Evolutionary conservation across 2,888 invertebrate genomes (phyloP).

Genomic region (Ligdia adustata): DNA sequence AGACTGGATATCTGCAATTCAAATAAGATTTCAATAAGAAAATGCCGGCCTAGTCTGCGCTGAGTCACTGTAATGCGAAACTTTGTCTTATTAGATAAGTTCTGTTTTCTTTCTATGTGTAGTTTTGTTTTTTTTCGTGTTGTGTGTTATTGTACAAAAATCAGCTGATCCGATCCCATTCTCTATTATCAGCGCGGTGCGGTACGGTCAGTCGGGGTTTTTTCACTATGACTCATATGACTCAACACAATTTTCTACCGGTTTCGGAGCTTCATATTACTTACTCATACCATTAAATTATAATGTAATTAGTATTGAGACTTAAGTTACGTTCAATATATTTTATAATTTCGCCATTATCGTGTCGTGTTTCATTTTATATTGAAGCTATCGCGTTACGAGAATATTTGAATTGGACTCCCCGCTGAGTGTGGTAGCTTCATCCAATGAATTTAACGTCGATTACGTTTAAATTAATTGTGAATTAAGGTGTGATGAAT

Average conservation of each 20-base stretch:
- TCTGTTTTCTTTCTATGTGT: slow-evolving; percentile 19
- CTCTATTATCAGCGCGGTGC: slow-evolving; percentile 13
- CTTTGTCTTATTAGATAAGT: slow-evolving; percentile 21
- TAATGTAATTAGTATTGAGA: slow-evolving; percentile 8
- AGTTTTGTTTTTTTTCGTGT: slow-evolving; percentile 18
- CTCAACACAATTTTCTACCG: slow-evolving; percentile 18
- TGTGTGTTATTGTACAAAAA: slow-evolving; percentile 27
- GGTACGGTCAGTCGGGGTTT: not conserved
- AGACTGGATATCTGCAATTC: slow-evolving; percentile 25
- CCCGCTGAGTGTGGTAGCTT: slow-evolving; percentile 23
- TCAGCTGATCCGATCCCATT: slow-evolving; percentile 35
- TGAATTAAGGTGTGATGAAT: slow-evolving; percentile 17
- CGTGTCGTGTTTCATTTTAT: slow-evolving; percentile 18
- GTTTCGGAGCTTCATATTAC: slow-evolving; percentile 21
- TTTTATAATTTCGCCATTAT: slow-evolving; percentile 25
- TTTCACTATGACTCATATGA: slow-evolving; percentile 28
- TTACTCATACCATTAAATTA: slow-evolving; percentile 17
- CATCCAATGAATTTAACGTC: slow-evolving; percentile 10
- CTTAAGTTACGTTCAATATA: slow-evolving; percentile 8
- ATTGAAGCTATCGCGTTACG: slow-evolving; percentile 7
- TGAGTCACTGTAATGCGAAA: slow-evolving; percentile 6
- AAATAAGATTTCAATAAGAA: slow-evolving; percentile 31
- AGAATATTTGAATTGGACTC: slow-evolving; percentile 14
- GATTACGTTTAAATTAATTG: slow-evolving; percentile 22
- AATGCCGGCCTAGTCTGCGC: slow-evolving; percentile 10